Evolutionary conservation across 2,113 vertebrate genomes (phyloP), one percentile per base, ranked within the genome.

Genomic region (Cyphomyrus discorhynchus): DNA sequence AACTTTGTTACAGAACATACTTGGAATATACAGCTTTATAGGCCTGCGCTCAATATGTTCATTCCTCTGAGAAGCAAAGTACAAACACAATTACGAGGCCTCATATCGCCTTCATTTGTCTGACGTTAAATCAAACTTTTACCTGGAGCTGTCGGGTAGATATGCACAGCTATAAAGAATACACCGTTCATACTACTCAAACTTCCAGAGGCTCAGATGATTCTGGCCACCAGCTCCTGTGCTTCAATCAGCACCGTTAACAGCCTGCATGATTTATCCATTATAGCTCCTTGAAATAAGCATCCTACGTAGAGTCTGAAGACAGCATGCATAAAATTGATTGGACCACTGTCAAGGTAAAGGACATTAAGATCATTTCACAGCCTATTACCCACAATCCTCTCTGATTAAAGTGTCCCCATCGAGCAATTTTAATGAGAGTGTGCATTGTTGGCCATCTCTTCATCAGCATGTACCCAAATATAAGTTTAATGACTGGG

Each of bases 351-450:
- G 88, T 90, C 77, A 90, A 58, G 84, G 89, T 90, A 88, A 88
- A 88, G 89, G 88, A 87, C 84, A 89, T 90, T 90, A 90, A 90
- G 89, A 90, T 80, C 66, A 74, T 88, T 88, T 90, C 89, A 90
- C 89, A 90, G 89, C 45, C 86, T 77, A 82, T 88, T 90, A 88
- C 85, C 89, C 83, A 87, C 89, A 90, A 89, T 89, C 82, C 89
- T 52, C 82, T 58, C 82, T 89, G 89, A 89, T 89, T 89, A 89
- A 89, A 86, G 89, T 66, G 10, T 58, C 52, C 52, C 47, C 85
- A 87, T 52, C 19, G 62, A 74, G 84, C 77, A 83, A 8, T 87
- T 90, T 87, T 90, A 88, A 88, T 90, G 89, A 90, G 86, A 27
- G 27, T 49, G 53, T 90, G 66, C 50, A 88, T 90, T 77, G 89